Percentiles rank a stretch among this genome's conserved stretches.
Conservation (phyloP, 2,888 invertebrate species). For the Limnephilus marmoratus region DNA sequence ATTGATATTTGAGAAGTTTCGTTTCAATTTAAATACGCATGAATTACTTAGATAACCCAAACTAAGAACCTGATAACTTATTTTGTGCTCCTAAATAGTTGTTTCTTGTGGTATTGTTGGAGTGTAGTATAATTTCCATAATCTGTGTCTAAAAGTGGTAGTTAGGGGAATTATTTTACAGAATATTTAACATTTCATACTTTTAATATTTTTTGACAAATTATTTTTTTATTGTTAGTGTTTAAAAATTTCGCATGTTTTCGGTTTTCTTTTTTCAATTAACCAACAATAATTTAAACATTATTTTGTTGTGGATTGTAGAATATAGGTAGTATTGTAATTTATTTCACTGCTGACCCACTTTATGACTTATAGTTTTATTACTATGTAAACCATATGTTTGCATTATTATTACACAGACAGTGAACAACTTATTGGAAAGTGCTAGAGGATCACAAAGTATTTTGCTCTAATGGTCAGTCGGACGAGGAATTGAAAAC, state of each 20-base stretch:
- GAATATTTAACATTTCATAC: too few species aligned
- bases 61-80: too few species aligned
- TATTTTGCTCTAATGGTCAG: constrained; percentile 43
- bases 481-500: constrained; percentile 15
- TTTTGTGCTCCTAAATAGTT: too few species aligned
- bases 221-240: background rate
- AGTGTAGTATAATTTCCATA: too few species aligned
- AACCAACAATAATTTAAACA: constrained; percentile 1
- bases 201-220: too few species aligned
- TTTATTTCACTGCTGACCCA: background rate
- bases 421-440: background rate
- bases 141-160: too few species aligned
- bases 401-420: background rate
- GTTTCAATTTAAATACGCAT: too few species aligned
- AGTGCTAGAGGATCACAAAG: constrained; percentile 36
- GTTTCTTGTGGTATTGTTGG: too few species aligned
- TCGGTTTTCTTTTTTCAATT: constrained; percentile 24
- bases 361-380: background rate
- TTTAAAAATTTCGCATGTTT: constrained; percentile 38
- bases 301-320: background rate
- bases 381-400: background rate
- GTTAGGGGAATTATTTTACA: too few species aligned
- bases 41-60: too few species aligned
- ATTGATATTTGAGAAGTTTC: too few species aligned
- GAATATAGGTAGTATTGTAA: background rate